Evolutionary conservation across 2,113 vertebrate genomes (phyloP), one percentile per base, ranked within the genome.

Genomic region (Opisthocomus hoazin): DNA sequence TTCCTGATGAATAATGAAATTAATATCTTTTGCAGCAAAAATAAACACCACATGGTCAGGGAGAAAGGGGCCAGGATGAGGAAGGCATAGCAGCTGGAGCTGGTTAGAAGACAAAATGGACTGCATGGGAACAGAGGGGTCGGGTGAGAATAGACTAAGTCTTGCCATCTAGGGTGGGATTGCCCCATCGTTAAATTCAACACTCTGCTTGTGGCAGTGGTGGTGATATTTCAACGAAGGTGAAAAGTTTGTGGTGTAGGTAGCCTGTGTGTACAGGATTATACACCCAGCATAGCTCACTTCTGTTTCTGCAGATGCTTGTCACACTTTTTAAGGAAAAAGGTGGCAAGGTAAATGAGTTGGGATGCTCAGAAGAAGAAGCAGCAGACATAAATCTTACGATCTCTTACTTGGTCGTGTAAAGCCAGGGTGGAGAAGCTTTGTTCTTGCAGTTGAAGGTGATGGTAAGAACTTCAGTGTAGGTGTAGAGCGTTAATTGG

Each of bases 1-100:
- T 89, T 92, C 41, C 36, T 87, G 53, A 76, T 92, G 61, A 90
- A 96, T 95, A 93, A 94, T 95, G 56, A 92, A 92, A 91, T 95
- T 51, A 84, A 84, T 95, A 73, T 85, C 65, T 95, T 88, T 87
- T 95, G 80, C 94, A 97, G 91, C 84, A 90, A 95, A 90, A 97
- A 84, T 78, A 94, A 96, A 94, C 65, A 93, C 69, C 92, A 76
- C 94, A 92, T 96, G 94, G 90, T 84, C 57, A 92, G 94, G 92
- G 92, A 94, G 86, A 84, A 87, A 84, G 94, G 74, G 89, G 82
- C 65, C 80, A 82, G 73, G 80, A 92, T 81, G 89, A 89, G 89
- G 83, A 89, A 93, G 70, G 84, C n/a, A n/a, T 15, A 27, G 65
- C 88, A 92, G 86, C 64, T 5, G 14, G 73, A 82, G 57, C 86